Evolutionary conservation across 2,113 vertebrate genomes (phyloP).

Genomic region (Oncorhynchus gorbuscha): DNA sequence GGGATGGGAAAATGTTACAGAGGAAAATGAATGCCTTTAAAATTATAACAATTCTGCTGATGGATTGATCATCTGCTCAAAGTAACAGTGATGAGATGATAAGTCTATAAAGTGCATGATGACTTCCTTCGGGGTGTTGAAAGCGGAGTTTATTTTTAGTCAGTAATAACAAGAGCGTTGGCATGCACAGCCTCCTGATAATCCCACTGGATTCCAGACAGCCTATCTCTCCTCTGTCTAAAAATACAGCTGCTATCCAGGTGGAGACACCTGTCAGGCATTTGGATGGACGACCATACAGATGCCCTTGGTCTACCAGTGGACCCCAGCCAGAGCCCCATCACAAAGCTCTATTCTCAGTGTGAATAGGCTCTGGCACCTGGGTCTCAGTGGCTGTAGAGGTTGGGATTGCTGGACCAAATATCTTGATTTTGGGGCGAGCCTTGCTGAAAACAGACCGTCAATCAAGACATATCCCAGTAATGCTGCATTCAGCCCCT

Average conservation of each 20-base stretch:
- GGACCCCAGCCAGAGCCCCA: neutral
- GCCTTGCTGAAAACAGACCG: neutral
- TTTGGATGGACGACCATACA: neutral
- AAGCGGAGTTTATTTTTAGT: conserved; percentile 51
- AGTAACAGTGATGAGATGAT: conserved; percentile 19
- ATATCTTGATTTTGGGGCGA: neutral
- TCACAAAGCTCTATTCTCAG: neutral
- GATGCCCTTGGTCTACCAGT: neutral
- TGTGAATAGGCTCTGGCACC: conserved; percentile 4
- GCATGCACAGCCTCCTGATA: conserved; percentile 48
- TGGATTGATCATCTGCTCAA: conserved; percentile 16
- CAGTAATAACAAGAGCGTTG: conserved; percentile 30
- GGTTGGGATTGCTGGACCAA: neutral
- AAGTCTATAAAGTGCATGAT: conserved; percentile 18
- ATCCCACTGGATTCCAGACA: conserved; percentile 55
- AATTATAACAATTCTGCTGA: neutral
- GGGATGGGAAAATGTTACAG: neutral
- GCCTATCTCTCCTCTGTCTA: conserved; percentile 48
- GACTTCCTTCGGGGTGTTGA: conserved; percentile 35
- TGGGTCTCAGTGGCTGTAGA: conserved; percentile 23
- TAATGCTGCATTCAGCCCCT: neutral
- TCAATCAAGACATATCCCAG: neutral
- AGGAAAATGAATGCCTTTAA: neutral
- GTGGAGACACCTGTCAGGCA: conserved; percentile 20
- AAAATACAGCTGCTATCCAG: conserved; percentile 59